Evolutionary conservation across 2,888 invertebrate species (phyloP), one percentile per base, ranked within the genome.

Genomic region (Nasonia oneida): DNA sequence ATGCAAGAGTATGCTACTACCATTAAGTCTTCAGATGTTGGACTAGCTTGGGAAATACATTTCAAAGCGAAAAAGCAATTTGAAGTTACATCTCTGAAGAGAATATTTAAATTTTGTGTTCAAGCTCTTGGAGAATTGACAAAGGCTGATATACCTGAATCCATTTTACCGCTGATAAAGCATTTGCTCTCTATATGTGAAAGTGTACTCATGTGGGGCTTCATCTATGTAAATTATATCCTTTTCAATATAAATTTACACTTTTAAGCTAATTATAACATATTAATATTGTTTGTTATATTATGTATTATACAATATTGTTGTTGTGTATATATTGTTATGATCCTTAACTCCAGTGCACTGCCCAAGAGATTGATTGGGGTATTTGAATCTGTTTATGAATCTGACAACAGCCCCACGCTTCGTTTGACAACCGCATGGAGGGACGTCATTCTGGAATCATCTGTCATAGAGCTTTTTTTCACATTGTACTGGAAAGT

Each of bases 1-100:
- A 96, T 98, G 94, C 97, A 97, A 94, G 98, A 98, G 93, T 98
- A 97, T 94, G 96, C 97, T 12, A 97, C 96, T 50, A 97, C 97
- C 5, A 96, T 96, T 0, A 96, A 97, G 91, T 97, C 98, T 1
- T 96, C 97, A 53, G 97, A 97, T 93, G 96, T 98, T 15, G 98
- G 98, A 8, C 94, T 98, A 77, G 96, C 98, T 71, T 98, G 97
- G 97, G 98, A 98, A 93, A 95, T 96, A 57, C 98, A 98, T 93
- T 96, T 97, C 90, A 95, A 96, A 91, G 96, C 97, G 50, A 98
- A 98, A 93, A 96, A 96, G 90, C 95, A 96, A 70, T 98, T 98
- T 94, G 98, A 98, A 94, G 95, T 95, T 37, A 94, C 95, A 77
- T 97, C 98, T 92, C 94, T 98, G 89, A 96, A 96, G 90, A 95